Percentiles rank a stretch among this genome's conserved stretches.
phyloP scores from a whole-genome alignment of 2,888 invertebrate species.

The Stenurella melanura region DNA sequence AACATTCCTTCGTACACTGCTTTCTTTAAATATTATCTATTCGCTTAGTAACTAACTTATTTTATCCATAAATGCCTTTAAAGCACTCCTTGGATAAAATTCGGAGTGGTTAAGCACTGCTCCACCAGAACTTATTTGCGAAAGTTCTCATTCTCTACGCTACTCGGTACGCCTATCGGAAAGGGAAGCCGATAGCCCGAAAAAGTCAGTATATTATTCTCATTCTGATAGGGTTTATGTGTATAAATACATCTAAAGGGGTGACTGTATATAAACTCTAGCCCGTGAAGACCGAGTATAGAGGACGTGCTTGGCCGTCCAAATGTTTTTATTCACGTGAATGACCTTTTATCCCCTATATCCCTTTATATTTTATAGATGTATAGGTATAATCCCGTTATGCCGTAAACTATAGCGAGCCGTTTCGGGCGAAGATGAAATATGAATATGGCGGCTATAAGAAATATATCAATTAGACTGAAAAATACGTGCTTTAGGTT shows the following conservation, averaged over 20 bases:
- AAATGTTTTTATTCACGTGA: slow-evolving; percentile 34
- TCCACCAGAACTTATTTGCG: background rate
- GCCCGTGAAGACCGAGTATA: slow-evolving; percentile 22
- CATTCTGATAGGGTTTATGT: slow-evolving; percentile 11
- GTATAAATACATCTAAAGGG: slow-evolving; percentile 11
- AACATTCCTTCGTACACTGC: no score
- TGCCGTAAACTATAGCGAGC: background rate
- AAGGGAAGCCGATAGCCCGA: slow-evolving; percentile 22
- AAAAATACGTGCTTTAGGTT: background rate
- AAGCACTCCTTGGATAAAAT: no score
- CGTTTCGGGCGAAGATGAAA: slow-evolving; percentile 3
- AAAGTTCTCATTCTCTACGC: background rate
- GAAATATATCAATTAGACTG: background rate
- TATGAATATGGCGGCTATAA: background rate
- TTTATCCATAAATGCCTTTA: no score
- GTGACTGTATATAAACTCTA: slow-evolving; percentile 26
- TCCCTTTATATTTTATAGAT: slow-evolving; percentile 23
- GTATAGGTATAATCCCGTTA: slow-evolving; percentile 28
- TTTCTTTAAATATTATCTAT: no score
- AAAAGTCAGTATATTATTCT: slow-evolving; percentile 26
- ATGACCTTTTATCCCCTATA: slow-evolving; percentile 12
- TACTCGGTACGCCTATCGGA: slow-evolving; percentile 5
- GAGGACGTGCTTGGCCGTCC: slow-evolving; percentile 22
- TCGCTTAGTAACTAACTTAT: no score
- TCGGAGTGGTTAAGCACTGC: background rate